Conservation (phyloP, 2,888 invertebrate species). For the Theretra japonica region DNA sequence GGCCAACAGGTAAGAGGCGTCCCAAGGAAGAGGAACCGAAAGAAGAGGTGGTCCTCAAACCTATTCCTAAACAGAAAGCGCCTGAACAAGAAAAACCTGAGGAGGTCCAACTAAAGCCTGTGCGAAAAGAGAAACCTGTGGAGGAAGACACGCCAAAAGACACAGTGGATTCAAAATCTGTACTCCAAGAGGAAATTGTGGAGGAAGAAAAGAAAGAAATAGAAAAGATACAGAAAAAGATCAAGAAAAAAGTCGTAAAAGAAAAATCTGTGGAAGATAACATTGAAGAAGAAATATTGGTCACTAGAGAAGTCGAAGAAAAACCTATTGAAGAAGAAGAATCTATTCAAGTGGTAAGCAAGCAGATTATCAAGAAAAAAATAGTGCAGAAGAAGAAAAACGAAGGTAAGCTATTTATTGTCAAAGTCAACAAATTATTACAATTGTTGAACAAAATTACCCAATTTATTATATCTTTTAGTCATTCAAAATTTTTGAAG, state of each 20-base stretch:
- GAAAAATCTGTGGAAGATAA: conserved; percentile 46
- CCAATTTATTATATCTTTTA: neutral
- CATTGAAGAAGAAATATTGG: neutral
- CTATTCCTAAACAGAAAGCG: conserved; percentile 32
- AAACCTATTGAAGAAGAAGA: conserved; percentile 36
- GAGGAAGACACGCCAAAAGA: conserved; percentile 67
- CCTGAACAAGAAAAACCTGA: conserved; percentile 33
- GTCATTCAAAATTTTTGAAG: conserved; percentile 35
- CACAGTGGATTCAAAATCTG: conserved; percentile 43
- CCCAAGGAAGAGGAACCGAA: conserved; percentile 35
- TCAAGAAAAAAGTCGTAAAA: conserved; percentile 47
- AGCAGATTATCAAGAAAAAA: conserved; percentile 1
- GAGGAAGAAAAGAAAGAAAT: no score
- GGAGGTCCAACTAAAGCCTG: conserved; percentile 39
- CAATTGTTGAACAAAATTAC: neutral
- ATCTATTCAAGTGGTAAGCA: neutral
- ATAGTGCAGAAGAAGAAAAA: neutral
- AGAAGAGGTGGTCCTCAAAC: conserved; percentile 37
- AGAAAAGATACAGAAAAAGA: conserved; percentile 58
- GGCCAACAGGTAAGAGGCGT: conserved; percentile 35
- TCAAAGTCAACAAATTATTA: neutral
- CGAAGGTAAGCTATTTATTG: neutral
- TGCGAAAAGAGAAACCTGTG: conserved; percentile 40
- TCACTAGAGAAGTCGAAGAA: neutral
- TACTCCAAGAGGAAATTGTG: no score